phyloP scores from a whole-genome alignment of 2,888 invertebrate genomes.

The Altica lythri region DNA sequence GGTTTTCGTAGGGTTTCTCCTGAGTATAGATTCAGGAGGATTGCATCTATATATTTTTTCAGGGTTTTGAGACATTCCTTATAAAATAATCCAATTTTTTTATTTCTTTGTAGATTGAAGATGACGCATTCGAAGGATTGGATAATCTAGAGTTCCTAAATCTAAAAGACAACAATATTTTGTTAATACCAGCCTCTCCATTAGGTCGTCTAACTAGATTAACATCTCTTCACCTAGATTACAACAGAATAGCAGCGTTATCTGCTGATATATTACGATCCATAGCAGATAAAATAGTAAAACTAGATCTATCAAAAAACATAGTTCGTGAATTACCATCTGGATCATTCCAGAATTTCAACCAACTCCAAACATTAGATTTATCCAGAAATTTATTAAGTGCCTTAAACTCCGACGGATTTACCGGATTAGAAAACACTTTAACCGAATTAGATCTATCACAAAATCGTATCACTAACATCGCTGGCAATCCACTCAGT shows the following conservation, averaged over 20 bases:
- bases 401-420: conserved; percentile 72
- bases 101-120: conserved; percentile 72
- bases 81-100: conserved; percentile 30
- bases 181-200: conserved; percentile 82
- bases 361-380: conserved; percentile 72
- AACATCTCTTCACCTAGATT: conserved; percentile 76
- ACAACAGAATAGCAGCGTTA: conserved; percentile 84
- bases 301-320: conserved; percentile 77
- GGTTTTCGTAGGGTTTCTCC: too few relatives aligned
- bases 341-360: conserved; percentile 79
- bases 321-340: conserved; percentile 84
- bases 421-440: conserved; percentile 75
- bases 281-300: conserved; percentile 71
- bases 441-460: conserved; percentile 73
- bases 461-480: conserved; percentile 72
- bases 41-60: too few relatives aligned
- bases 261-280: conserved; percentile 78
- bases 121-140: conserved; percentile 84
- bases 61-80: too few relatives aligned
- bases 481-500: conserved; percentile 68
- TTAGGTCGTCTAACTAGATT: conserved; percentile 78
- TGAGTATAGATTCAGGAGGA: too few relatives aligned
- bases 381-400: conserved; percentile 80
- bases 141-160: conserved; percentile 75
- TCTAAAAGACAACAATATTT: conserved; percentile 85